phyloP scores from a whole-genome alignment of 2,888 invertebrate genomes.

The Alentia gelatinosa region DNA sequence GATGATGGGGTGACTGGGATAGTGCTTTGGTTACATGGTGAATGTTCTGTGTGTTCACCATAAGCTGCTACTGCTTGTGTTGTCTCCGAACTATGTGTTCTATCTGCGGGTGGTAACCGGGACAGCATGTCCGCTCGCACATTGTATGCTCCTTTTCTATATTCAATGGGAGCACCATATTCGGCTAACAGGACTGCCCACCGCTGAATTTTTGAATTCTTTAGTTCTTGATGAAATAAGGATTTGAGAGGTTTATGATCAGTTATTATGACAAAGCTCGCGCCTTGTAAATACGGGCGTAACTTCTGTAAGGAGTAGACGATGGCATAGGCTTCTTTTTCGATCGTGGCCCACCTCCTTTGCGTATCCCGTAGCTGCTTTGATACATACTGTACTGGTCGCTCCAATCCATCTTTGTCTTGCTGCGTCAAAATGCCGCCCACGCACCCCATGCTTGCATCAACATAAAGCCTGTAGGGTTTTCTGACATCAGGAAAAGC shows the following conservation, averaged over 20 bases:
- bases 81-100: not conserved
- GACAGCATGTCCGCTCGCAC: not conserved
- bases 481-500: not conserved
- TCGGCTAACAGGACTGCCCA: not conserved
- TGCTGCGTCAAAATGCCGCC: not conserved
- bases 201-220: not conserved
- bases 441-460: too few relatives aligned
- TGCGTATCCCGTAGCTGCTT: too few relatives aligned
- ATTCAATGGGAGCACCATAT: not conserved
- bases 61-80: not conserved
- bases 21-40: too few relatives aligned
- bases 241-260: not conserved
- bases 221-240: too few relatives aligned
- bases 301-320: too few relatives aligned
- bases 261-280: too few relatives aligned
- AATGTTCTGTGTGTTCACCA: not conserved
- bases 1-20: too few relatives aligned
- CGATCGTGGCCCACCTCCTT: too few relatives aligned
- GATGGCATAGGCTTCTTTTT: too few relatives aligned
- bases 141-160: too few relatives aligned
- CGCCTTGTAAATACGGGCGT: not conserved
- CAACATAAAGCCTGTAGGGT: not conserved
- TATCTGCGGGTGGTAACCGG: too few relatives aligned
- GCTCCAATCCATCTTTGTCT: not conserved
- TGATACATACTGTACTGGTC: not conserved